phyloP scores from a whole-genome alignment of 2,113 vertebrate genomes.

The Hypomesus transpacificus region DNA sequence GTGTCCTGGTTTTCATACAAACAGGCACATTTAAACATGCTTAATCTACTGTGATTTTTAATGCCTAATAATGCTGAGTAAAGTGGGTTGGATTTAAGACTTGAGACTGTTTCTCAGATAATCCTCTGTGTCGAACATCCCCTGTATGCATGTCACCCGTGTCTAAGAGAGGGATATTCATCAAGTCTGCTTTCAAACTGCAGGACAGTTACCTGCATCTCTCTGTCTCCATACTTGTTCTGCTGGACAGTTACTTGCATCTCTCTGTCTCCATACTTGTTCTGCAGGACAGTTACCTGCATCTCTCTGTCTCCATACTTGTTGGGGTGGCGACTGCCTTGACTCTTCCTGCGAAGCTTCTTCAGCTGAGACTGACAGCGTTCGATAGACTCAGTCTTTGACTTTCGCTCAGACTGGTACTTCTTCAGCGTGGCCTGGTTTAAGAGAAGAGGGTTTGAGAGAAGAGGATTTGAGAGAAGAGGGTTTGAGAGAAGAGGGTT shows the following conservation, averaged over 20 bases:
- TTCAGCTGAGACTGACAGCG: constrained; percentile 82
- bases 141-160: neutral
- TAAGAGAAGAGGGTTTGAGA: neutral
- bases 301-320: constrained; percentile 84
- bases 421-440: constrained; percentile 79
- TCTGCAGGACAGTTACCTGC: constrained; percentile 64
- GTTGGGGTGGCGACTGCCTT: constrained; percentile 79
- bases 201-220: too few relatives aligned
- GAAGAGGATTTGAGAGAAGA: neutral
- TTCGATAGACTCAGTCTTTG: constrained; percentile 78
- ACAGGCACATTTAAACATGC: constrained; percentile 18
- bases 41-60: constrained; percentile 18
- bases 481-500: neutral
- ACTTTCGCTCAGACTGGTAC: constrained; percentile 78
- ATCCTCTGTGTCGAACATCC: neutral
- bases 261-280: too few relatives aligned
- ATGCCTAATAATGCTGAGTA: constrained; percentile 30
- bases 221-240: too few relatives aligned
- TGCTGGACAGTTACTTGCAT: too few relatives aligned
- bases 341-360: constrained; percentile 81
- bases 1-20: constrained; percentile 32
- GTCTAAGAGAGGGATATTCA: neutral
- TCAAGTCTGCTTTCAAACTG: neutral
- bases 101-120: neutral
- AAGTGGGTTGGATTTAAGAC: constrained; percentile 9